These are phyloP conservation scores for Tachystola acroxantha DNA, from an alignment of 2,888 invertebrate species.

Conservation along the genomic window DNA sequence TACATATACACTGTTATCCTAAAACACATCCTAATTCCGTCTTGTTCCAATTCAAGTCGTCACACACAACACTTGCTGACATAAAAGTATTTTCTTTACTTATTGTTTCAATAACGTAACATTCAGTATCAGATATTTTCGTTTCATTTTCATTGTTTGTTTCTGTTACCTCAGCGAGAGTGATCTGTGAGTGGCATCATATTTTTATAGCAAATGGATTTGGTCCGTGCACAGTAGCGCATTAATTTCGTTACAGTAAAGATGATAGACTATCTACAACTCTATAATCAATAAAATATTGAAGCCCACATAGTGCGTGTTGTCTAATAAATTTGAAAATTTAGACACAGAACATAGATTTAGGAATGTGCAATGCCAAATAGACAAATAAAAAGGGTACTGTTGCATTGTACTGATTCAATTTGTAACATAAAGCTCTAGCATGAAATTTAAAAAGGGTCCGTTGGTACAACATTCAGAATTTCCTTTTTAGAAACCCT, in stretches of 20 bases:
- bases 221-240: slow-evolving; percentile 8
- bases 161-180: slow-evolving; percentile 29
- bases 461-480: slow-evolving; percentile 47
- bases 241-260: slow-evolving; percentile 7
- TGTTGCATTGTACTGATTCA: slow-evolving; percentile 56
- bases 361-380: slow-evolving; percentile 31
- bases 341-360: slow-evolving; percentile 43
- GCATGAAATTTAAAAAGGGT: slow-evolving; percentile 71
- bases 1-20: too few relatives aligned
- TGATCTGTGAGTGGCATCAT: slow-evolving; percentile 30
- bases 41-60: too few relatives aligned
- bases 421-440: slow-evolving; percentile 65
- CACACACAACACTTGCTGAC: too few relatives aligned
- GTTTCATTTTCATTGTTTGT: slow-evolving; percentile 61
- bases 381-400: slow-evolving; percentile 40
- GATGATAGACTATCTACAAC: slow-evolving; percentile 8
- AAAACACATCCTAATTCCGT: too few relatives aligned
- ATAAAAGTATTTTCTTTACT: slow-evolving; percentile 4
- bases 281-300: slow-evolving; percentile 18
- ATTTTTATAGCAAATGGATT: slow-evolving; percentile 54
- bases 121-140: slow-evolving; percentile 38
- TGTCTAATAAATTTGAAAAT: slow-evolving; percentile 52
- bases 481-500: slow-evolving; percentile 47
- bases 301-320: slow-evolving; percentile 8
- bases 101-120: slow-evolving; percentile 9